Base-by-base conservation (phyloP, 2,797 vertebrate genomes). In the Arnoldichthys spilopterus region DNA sequence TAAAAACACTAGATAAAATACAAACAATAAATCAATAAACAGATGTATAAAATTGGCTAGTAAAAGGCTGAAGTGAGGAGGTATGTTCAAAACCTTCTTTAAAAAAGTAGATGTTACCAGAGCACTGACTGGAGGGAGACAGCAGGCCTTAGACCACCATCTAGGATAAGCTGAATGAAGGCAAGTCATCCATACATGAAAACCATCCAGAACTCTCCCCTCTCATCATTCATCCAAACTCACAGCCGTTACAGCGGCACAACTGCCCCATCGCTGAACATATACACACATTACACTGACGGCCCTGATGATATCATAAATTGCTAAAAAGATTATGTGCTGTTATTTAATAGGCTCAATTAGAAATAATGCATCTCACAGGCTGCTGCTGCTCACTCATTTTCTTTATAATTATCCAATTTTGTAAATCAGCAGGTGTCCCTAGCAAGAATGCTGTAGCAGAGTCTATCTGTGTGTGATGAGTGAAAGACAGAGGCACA, bases 331-430 rank as follows among this genome's bases (percentile, higher is more conserved):
- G 78, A 86, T 84, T 77, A 77, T 74, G 54, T 2, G 54, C 72
- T 85, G 53, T 86, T 88, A 85, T 87, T 86, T 84, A 89, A 88
- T 86, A 82, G 83, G 76, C 78, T 51, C 76, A 74, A 84, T 90
- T 81, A 80, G 76, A 85, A 86, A 85, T 81, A 80, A 83, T 79
- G 76, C 72, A 73, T 86, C 78, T 85, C 77, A 56, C 82, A 83
- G 83, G 56, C 81, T 49, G 68, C 76, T 28, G 22, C 82, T 71
- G 68, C 76, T 87, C 61, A 22, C 63, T 86, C 59, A 82, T 85
- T 87, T 87, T 81, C 71, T 83, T 82, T 82, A 79, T 86, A 79
- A 86, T 84, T 84, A 84, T 85, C 64, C 77, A 84, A 78, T 88
- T 85, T 82, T 11, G 22, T 72, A 86, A 85, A 87, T 87, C 84